Conservation (phyloP, 2,888 invertebrate species). For the Teleogryllus oceanicus region DNA sequence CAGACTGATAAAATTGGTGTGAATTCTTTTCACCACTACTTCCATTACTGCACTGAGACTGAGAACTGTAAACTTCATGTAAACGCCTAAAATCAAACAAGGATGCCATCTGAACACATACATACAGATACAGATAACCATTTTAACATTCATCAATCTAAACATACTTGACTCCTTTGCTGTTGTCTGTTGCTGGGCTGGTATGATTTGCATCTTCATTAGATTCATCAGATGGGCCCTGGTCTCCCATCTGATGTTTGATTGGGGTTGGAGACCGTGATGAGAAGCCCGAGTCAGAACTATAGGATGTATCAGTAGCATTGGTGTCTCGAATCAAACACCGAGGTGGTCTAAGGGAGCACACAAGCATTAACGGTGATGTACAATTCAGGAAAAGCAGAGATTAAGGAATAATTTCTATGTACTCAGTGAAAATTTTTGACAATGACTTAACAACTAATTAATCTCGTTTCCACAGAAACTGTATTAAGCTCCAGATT, state of each 20-base stretch:
- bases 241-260: slow-evolving; percentile 28
- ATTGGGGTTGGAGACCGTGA: slow-evolving; percentile 35
- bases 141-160: neutral
- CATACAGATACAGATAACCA: neutral
- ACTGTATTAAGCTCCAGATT: neutral
- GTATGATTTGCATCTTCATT: neutral
- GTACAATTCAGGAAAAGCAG: neutral
- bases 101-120: neutral
- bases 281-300: slow-evolving; percentile 36
- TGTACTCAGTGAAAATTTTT: neutral
- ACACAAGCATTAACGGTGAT: slow-evolving; percentile 11
- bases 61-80: slow-evolving; percentile 30
- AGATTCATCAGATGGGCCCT: slow-evolving; percentile 23
- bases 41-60: slow-evolving; percentile 23
- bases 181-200: slow-evolving; percentile 19
- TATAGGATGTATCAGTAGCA: slow-evolving; percentile 18
- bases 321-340: slow-evolving; percentile 23
- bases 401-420: neutral
- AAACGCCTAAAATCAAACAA: slow-evolving; percentile 25
- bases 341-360: slow-evolving; percentile 25
- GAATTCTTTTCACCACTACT: slow-evolving; percentile 20
- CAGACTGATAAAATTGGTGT: slow-evolving; percentile 23
- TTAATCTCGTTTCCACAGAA: neutral
- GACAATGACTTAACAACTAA: neutral
- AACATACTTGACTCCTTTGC: slow-evolving; percentile 33